phyloP scores from a whole-genome alignment of 2,888 invertebrate genomes.

The Leucozona laternaria region DNA sequence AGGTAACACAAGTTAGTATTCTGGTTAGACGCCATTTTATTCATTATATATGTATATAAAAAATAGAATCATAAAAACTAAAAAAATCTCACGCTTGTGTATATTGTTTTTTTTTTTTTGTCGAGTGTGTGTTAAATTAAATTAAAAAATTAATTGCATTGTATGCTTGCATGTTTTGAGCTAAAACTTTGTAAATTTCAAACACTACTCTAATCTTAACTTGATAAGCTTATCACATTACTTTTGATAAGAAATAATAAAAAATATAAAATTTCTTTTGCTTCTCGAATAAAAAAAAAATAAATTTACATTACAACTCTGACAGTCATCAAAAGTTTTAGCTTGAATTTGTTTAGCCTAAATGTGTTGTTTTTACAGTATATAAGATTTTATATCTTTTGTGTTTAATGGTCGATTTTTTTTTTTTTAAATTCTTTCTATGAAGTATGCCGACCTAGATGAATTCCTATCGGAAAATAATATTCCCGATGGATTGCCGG shows the following conservation, averaged over 20 bases:
- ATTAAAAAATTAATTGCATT: conserved; percentile 22
- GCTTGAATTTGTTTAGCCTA: conserved; percentile 48
- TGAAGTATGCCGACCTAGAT: conserved; percentile 97
- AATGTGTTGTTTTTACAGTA: conserved; percentile 22
- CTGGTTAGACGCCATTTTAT: conserved; percentile 77
- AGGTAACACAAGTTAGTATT: conserved; percentile 91
- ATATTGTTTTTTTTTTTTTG: conserved; percentile 29
- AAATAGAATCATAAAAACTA: conserved; percentile 36
- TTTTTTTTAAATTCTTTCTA: conserved; percentile 76
- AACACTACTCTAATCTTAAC: conserved; percentile 14
- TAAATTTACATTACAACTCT: conserved; percentile 27
- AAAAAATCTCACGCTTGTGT: conserved; percentile 63
- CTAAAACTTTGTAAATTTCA: conserved; percentile 34
- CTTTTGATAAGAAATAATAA: conserved; percentile 17
- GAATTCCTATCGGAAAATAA: conserved; percentile 98
- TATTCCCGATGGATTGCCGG: conserved; percentile 91
- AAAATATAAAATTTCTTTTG: not conserved
- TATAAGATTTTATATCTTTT: conserved; percentile 41
- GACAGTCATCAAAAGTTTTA: conserved; percentile 59
- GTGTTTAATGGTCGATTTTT: conserved; percentile 53
- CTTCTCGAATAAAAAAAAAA: conserved; percentile 18
- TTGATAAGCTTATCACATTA: conserved; percentile 30
- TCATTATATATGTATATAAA: conserved; percentile 34
- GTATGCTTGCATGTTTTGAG: conserved; percentile 56
- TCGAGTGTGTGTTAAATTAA: conserved; percentile 27